These are phyloP conservation scores for Sphecodes monilicornis DNA, from an alignment of 2,888 invertebrate species.

Conservation along the genomic window DNA sequence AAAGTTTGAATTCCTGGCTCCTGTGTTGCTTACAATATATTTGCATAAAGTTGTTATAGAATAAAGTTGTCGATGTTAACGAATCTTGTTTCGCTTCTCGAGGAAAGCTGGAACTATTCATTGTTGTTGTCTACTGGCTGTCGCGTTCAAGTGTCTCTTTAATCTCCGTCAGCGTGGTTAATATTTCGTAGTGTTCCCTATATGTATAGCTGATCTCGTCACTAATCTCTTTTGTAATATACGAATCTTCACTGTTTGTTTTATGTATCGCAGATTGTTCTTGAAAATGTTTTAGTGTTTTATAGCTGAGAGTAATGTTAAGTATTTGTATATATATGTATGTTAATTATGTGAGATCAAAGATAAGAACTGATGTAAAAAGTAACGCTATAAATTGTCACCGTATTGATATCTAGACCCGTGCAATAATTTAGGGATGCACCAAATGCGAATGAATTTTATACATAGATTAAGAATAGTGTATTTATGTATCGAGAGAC, in stretches of 20 bases:
- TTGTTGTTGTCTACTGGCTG: slow-evolving; percentile 34
- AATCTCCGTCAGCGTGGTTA: slow-evolving; percentile 1
- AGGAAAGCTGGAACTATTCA: slow-evolving; percentile 17
- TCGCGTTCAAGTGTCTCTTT: slow-evolving; percentile 16
- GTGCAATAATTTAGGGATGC: slow-evolving; percentile 37
- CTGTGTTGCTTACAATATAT: background rate
- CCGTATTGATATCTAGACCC: slow-evolving; percentile 1
- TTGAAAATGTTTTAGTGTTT: background rate
- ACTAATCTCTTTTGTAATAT: slow-evolving; percentile 12
- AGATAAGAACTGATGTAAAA: slow-evolving; percentile 7
- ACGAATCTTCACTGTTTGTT: background rate
- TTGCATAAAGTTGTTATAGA: background rate
- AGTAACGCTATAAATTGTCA: slow-evolving; percentile 1
- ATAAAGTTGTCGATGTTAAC: background rate
- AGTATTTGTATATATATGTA: slow-evolving; percentile 17
- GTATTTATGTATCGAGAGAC: too few relatives aligned
- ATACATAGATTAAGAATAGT: too few relatives aligned
- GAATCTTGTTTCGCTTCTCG: slow-evolving; percentile 6
- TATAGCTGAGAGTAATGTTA: slow-evolving; percentile 14
- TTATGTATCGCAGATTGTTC: background rate
- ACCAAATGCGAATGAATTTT: background rate
- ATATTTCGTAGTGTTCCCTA: background rate
- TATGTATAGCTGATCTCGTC: slow-evolving; percentile 20
- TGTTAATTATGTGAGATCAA: background rate
- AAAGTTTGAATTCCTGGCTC: background rate